Evolutionary conservation across 2,113 vertebrate genomes (phyloP), one percentile per base, ranked within the genome.

Genomic region (Myrmecobius fasciatus): DNA sequence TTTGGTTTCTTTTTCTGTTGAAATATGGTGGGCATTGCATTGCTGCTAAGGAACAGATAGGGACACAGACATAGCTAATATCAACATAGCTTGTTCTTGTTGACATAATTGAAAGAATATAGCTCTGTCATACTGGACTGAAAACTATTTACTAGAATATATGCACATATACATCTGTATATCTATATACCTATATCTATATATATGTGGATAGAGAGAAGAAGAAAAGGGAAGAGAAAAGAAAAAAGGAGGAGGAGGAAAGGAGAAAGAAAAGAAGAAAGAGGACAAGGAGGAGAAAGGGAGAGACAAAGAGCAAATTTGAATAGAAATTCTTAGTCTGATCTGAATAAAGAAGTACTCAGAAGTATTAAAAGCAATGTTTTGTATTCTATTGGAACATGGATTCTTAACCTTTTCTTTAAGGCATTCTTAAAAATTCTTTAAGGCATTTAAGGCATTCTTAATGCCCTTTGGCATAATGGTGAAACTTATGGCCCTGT

Each of bases 111-210:
- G 91, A 93, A 47, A 43, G 60, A 43, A 8, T 75, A 43, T 94
- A 28, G 90, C 26, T 91, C 31, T 93, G 52, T 91, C 90, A 94
- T 93, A 91, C 0, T 46, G 94, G 92, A 94, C 31, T 67, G 31
- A 31, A 67, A 67, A 67, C 3, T 67, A 60, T 60, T 75, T 75
- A 43, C 67, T n/a, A n/a, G 67, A 75, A 4, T 5, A 75, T 75
- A 75, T 75, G 4, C 17, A 75, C 67, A 75, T 1, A 75, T 7
- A 75, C 28, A 60, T 31, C 14, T 67, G 0, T 14, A 67, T 36
- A 17, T 36, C 12, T 67, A 67, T 1, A 67, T 6, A 60, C 3
- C 28, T 60, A 60, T 10, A 60, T 12, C 56, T 31, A 67, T 10
- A 60, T 67, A 17, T 67, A 14, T 36, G 12, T 67, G 17, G 20